phyloP scores from a whole-genome alignment of 1,140 invertebrate genomes.

The Lycorma delicatula region DNA sequence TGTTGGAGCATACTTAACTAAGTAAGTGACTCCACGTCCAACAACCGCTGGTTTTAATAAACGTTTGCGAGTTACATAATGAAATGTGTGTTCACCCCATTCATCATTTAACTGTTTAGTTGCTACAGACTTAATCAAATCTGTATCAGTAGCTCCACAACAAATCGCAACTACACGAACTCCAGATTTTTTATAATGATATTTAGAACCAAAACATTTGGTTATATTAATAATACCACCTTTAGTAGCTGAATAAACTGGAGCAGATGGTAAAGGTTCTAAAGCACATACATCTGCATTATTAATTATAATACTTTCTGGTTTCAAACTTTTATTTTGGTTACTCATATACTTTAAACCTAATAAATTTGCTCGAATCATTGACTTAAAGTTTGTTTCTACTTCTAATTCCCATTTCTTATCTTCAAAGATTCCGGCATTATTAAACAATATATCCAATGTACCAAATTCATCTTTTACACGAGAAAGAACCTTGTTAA shows the following conservation, averaged over 20 bases:
- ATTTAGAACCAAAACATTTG: constrained; percentile 50
- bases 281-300: constrained; percentile 52
- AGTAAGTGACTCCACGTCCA: constrained; percentile 48
- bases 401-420: constrained; percentile 62
- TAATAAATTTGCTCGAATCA: constrained; percentile 55
- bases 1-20: constrained; percentile 48
- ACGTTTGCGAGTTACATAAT: background rate
- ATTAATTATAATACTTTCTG: constrained; percentile 51
- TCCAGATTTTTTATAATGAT: constrained; percentile 40
- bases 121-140: constrained; percentile 39
- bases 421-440: constrained; percentile 63
- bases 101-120: constrained; percentile 42
- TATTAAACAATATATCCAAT: constrained; percentile 63
- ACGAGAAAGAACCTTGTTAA: constrained; percentile 11
- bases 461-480: constrained; percentile 48
- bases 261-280: constrained; percentile 53
- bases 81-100: constrained; percentile 3
- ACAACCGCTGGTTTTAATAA: constrained; percentile 42
- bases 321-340: constrained; percentile 53
- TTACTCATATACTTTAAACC: constrained; percentile 58
- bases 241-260: constrained; percentile 64
- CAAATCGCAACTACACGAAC: constrained; percentile 44
- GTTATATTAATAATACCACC: constrained; percentile 61
- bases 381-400: constrained; percentile 66
- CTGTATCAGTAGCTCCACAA: constrained; percentile 41